A percentile compares a stretch with the other conserved stretches of the same genome.
These are phyloP conservation scores for Ptychobarbus kaznakovi DNA, from an alignment of 2,797 vertebrate genomes.

Conservation along the genomic window DNA sequence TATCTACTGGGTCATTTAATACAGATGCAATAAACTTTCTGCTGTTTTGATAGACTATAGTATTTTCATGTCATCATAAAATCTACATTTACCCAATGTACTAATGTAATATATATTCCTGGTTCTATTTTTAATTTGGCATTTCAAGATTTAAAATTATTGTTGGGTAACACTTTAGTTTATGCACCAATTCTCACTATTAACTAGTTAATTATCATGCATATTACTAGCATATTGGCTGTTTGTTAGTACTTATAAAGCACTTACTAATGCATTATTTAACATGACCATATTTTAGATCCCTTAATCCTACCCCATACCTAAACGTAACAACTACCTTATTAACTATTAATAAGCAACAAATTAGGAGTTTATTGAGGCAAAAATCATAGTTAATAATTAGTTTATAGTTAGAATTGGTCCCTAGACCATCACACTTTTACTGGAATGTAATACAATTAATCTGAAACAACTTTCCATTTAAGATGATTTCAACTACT, in stretches of 20 bases:
- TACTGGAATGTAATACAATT: not conserved
- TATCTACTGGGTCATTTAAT: constrained; percentile 51
- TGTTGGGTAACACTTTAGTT: not conserved
- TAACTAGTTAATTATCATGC: not conserved
- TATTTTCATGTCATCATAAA: not conserved
- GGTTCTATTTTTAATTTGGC: not conserved
- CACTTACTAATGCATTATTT: not conserved
- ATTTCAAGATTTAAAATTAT: not conserved
- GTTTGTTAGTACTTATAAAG: not conserved
- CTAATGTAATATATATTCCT: not conserved
- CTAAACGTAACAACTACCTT: too few relatives aligned
- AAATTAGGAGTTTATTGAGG: not conserved
- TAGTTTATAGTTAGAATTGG: not conserved
- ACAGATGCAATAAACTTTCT: not conserved
- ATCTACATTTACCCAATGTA: not conserved
- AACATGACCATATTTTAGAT: not conserved
- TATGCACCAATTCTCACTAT: not conserved
- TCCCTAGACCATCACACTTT: not conserved
- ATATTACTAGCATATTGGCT: not conserved
- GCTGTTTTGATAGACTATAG: not conserved
- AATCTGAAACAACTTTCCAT: not conserved
- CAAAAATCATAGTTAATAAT: not conserved
- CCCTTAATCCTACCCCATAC: not conserved
- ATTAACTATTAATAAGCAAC: not conserved
- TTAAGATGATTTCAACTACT: not conserved